Evolutionary conservation across 2,888 invertebrate species (phyloP).

Genomic region (Temnothorax unifasciatus): DNA sequence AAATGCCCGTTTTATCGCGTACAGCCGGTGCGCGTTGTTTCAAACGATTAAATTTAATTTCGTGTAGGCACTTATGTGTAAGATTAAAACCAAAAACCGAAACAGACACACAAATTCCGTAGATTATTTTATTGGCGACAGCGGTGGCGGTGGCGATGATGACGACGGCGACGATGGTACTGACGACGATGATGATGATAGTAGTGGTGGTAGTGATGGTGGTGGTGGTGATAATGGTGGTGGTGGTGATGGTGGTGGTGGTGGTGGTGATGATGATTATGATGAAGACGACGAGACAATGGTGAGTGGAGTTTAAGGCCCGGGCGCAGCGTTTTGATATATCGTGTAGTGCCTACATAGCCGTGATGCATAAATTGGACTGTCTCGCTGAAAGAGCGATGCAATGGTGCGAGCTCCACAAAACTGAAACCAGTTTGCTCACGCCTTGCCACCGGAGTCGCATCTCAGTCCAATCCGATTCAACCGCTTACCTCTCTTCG

Average conservation of each 20-base stretch:
- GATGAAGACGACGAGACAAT: conserved; percentile 71
- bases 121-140: conserved; percentile 26
- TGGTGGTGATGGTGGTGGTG: not conserved
- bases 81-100: not conserved
- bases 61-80: conserved; percentile 82
- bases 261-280: conserved; percentile 60
- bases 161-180: not conserved
- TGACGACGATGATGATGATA: not conserved
- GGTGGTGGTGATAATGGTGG: conserved; percentile 65
- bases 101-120: conserved; percentile 35
- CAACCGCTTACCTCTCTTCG: conserved; percentile 83
- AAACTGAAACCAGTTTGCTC: conserved; percentile 85
- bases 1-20: conserved; percentile 25
- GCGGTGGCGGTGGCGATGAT: not conserved
- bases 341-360: conserved; percentile 86
- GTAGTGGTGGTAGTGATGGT: conserved; percentile 68
- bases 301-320: conserved; percentile 78
- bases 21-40: not conserved
- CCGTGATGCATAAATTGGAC: conserved; percentile 87
- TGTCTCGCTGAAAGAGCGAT: conserved; percentile 85
- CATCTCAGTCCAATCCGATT: conserved; percentile 85
- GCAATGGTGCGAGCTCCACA: conserved; percentile 85
- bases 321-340: conserved; percentile 82
- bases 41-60: conserved; percentile 75
- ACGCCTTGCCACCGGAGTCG: conserved; percentile 78